Percentiles rank a stretch among this genome's conserved stretches.
These are phyloP conservation scores for Forbesichthys agassizii DNA, from an alignment of 2,113 vertebrate species.

Conservation along the genomic window DNA sequence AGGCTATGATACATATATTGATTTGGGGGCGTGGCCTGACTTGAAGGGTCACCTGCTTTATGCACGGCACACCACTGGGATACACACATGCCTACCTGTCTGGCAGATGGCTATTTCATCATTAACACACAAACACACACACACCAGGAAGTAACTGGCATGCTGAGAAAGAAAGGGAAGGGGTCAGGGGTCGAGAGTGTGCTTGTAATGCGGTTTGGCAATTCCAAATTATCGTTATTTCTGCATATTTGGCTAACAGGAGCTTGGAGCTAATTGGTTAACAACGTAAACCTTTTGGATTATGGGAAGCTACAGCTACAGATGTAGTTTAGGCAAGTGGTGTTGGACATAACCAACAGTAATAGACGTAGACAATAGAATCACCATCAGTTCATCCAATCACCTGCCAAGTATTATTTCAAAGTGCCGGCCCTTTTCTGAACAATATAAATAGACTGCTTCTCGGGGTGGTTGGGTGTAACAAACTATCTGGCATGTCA, in stretches of 20 bases:
- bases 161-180: slow-evolving; percentile 36
- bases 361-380: too few relatives aligned
- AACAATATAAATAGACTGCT: slow-evolving; percentile 19
- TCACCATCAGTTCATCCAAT: too few relatives aligned
- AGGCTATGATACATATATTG: too few relatives aligned
- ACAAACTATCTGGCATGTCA: too few relatives aligned
- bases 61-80: too few relatives aligned
- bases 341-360: too few relatives aligned
- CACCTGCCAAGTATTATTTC: neutral
- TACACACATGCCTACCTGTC: slow-evolving; percentile 33
- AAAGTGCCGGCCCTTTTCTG: slow-evolving; percentile 22
- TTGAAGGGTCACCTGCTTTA: too few relatives aligned
- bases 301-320: slow-evolving; percentile 50
- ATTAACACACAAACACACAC: slow-evolving; percentile 17
- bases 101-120: slow-evolving; percentile 71
- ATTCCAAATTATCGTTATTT: slow-evolving; percentile 61
- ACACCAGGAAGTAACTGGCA: slow-evolving; percentile 18
- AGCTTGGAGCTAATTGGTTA: slow-evolving; percentile 68
- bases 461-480: neutral
- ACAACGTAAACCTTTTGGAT: slow-evolving; percentile 60
- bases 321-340: slow-evolving; percentile 48
- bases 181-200: slow-evolving; percentile 9
- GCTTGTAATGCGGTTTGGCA: slow-evolving; percentile 20
- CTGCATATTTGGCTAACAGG: slow-evolving; percentile 60
- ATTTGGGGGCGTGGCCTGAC: too few relatives aligned